phyloP scores from a whole-genome alignment of 2,797 vertebrate species.

The Lophura swinhoii region DNA sequence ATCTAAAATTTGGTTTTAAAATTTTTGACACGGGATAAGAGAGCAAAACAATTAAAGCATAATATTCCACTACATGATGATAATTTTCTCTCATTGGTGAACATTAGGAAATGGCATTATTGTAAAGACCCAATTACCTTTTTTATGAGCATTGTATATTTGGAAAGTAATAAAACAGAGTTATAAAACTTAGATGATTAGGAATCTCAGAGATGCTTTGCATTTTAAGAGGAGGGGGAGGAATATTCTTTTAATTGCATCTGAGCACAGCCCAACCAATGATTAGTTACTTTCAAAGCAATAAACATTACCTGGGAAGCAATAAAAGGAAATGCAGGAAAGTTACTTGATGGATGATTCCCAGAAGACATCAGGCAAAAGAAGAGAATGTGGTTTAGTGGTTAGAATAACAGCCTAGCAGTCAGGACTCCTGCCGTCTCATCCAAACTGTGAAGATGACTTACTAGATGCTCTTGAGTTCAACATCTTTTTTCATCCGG shows the following conservation, averaged over 20 bases:
- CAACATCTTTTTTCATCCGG: background rate
- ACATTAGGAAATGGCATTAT: conserved; percentile 73
- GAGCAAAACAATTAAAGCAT: conserved; percentile 59
- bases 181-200: conserved; percentile 75
- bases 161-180: conserved; percentile 74
- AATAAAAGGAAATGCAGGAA: conserved; percentile 71
- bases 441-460: conserved; percentile 20
- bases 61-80: conserved; percentile 57
- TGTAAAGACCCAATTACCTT: conserved; percentile 76
- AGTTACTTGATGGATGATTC: conserved; percentile 67
- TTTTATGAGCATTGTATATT: conserved; percentile 75
- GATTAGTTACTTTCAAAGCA: conserved; percentile 73
- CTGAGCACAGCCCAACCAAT: conserved; percentile 45
- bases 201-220: conserved; percentile 65
- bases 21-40: conserved; percentile 34
- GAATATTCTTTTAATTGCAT: conserved; percentile 73
- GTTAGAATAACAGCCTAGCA: conserved; percentile 30
- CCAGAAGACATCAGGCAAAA: conserved; percentile 53
- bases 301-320: conserved; percentile 77
- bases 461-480: conserved; percentile 24
- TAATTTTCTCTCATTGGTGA: conserved; percentile 64
- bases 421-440: conserved; percentile 27
- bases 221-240: conserved; percentile 56
- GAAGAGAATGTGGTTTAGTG: conserved; percentile 51
- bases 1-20: conserved; percentile 29